Conservation (phyloP, 2,797 vertebrate species). For the Pangasius larnaudii region DNA sequence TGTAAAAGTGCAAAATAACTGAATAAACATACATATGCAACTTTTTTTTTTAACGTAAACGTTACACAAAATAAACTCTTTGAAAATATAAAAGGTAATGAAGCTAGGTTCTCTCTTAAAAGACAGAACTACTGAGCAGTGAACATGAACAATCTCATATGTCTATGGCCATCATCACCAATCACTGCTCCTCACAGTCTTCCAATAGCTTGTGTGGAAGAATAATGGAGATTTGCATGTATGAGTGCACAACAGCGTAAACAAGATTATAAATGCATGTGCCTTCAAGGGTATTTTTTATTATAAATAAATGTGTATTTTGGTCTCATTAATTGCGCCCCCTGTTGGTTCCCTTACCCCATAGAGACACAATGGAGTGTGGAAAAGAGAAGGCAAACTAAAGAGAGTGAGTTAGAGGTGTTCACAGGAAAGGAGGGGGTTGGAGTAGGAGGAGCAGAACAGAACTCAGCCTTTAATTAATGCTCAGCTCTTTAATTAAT, state of each 20-base stretch:
- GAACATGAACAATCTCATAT: not conserved
- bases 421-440: constrained; percentile 57
- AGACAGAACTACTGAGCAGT: not conserved
- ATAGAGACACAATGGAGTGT: constrained; percentile 15
- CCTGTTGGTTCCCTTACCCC: constrained; percentile 41
- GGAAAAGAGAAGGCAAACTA: not conserved
- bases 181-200: constrained; percentile 5
- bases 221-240: constrained; percentile 24
- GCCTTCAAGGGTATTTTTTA: constrained; percentile 47
- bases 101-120: too few species aligned
- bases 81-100: not conserved
- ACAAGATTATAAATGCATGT: constrained; percentile 46
- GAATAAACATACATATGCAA: not conserved
- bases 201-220: constrained; percentile 21
- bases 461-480: constrained; percentile 70
- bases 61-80: not conserved
- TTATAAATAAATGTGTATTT: constrained; percentile 51
- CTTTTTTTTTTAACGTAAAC: not conserved
- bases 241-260: constrained; percentile 44
- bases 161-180: not conserved
- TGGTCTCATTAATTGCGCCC: constrained; percentile 45
- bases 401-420: not conserved
- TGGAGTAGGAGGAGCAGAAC: constrained; percentile 46
- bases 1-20: not conserved
- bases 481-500: constrained; percentile 72